Evolutionary conservation across 2,113 vertebrate species (phyloP), one percentile per base, ranked within the genome.

Genomic region (Abramis brama): DNA sequence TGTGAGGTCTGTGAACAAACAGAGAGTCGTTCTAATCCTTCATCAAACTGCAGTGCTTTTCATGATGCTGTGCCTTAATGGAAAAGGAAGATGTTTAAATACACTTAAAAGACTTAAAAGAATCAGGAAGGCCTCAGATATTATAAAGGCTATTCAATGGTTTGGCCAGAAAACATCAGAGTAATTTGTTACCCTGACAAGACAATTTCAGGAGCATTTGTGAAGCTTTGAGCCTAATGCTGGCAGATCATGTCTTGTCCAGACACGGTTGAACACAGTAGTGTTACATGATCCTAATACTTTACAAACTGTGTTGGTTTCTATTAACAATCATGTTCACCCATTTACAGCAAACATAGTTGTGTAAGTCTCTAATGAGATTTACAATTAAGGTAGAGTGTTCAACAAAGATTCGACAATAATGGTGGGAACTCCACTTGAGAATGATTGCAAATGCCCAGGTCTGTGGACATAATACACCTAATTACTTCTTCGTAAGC

Each of bases 401-500:
- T 73, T 59, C 81, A 73, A 83, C 81, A 59, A 15, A 39, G 79
- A 70, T 83, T 55, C 11, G 1, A 11, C 47, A 59, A 17, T 83
- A 83, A 83, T 73, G 66, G 68, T 83, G 81, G 75, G 30, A 88
- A 39, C 25, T 71, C 86, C 25, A 85, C 59, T 90, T 91, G 86
- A 86, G 82, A 80, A 71, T 36, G 87, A 90, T 75, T 80, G 64
- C 55, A 62, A 84, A 80, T 43, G 89, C 57, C 79, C 87, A 64
- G 77, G 86, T 90, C 80, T 87, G 84, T 47, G 80, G 87, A 89
- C 79, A 89, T 90, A 91, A 93, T 87, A 66, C 85, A 88, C 75
- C 88, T 90, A 92, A 93, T 93, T 92, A 94, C 91, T 91, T 90
- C 84, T 86, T 70, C 80, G 88, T 71, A 89, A 90, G 88, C 76